Evolutionary conservation across 2,888 invertebrate genomes (phyloP).

Genomic region (Synergus laeviventris): DNA sequence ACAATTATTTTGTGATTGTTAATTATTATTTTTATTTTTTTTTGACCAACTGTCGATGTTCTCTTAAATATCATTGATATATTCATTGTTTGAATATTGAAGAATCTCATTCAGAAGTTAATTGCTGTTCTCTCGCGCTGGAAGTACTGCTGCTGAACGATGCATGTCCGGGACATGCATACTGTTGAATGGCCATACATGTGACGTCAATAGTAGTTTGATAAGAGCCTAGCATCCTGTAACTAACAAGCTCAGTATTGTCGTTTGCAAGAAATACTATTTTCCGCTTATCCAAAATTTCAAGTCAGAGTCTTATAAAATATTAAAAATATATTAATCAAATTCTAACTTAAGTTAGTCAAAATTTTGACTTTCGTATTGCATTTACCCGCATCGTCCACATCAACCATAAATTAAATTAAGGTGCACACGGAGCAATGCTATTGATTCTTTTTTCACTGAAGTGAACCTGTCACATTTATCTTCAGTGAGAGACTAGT

Average conservation of each 20-base stretch:
- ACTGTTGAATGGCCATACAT: conserved; percentile 45
- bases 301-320: not conserved
- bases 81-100: conserved; percentile 5
- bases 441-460: conserved; percentile 44
- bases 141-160: conserved; percentile 7
- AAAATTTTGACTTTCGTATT: too few relatives aligned
- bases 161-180: conserved; percentile 29
- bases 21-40: not conserved
- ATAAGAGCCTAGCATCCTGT: conserved; percentile 65
- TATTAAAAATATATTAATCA: too few relatives aligned
- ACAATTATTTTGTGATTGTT: not conserved
- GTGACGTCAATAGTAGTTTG: conserved; percentile 52
- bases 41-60: not conserved
- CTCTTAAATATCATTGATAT: not conserved
- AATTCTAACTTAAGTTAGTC: too few relatives aligned
- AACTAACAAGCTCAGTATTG: conserved; percentile 49
- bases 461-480: conserved; percentile 54
- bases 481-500: not conserved
- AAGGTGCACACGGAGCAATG: conserved; percentile 3
- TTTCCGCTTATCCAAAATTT: not conserved
- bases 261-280: not conserved
- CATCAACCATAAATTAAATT: too few relatives aligned
- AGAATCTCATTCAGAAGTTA: conserved; percentile 15
- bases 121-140: not conserved
- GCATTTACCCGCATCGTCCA: too few relatives aligned